Evolutionary conservation across 2,888 invertebrate species (phyloP).

Genomic region (Polymixis flavicincta): DNA sequence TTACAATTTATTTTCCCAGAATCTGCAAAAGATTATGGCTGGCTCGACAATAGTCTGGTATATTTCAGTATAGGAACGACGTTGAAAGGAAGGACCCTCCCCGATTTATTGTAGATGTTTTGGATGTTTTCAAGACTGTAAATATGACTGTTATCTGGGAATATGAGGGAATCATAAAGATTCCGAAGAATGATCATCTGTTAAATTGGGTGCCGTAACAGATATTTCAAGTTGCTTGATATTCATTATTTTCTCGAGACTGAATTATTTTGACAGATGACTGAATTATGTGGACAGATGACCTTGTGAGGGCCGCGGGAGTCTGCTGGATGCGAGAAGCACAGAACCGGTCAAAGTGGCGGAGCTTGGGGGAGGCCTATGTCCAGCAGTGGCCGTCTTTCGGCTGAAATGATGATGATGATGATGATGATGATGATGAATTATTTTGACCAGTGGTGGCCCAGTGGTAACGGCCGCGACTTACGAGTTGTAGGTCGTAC

Average conservation of each 20-base stretch:
- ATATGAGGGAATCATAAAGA: conserved; percentile 75
- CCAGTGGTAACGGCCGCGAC: no score
- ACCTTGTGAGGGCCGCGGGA: no score
- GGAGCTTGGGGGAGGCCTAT: no score
- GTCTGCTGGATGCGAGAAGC: no score
- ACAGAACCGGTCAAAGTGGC: no score
- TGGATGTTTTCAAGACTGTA: conserved; percentile 78
- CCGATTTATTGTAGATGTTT: conserved; percentile 70
- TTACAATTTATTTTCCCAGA: conserved; percentile 64
- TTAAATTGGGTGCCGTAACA: conserved; percentile 81
- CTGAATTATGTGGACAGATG: no score
- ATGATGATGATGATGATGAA: no score
- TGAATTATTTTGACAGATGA: no score
- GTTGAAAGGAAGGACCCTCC: conserved; percentile 76
- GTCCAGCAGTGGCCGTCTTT: no score
- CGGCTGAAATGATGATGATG: no score
- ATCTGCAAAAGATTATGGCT: conserved; percentile 80
- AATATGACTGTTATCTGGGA: conserved; percentile 87
- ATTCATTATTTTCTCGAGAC: not conserved
- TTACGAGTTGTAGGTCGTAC: no score
- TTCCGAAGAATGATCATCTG: conserved; percentile 81
- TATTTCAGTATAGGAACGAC: conserved; percentile 87
- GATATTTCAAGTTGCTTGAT: conserved; percentile 36
- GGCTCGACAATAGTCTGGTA: conserved; percentile 80
- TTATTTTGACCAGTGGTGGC: no score